Base-by-base conservation (phyloP, 1,140 invertebrate genomes). In the Tetraneura akinire region DNA sequence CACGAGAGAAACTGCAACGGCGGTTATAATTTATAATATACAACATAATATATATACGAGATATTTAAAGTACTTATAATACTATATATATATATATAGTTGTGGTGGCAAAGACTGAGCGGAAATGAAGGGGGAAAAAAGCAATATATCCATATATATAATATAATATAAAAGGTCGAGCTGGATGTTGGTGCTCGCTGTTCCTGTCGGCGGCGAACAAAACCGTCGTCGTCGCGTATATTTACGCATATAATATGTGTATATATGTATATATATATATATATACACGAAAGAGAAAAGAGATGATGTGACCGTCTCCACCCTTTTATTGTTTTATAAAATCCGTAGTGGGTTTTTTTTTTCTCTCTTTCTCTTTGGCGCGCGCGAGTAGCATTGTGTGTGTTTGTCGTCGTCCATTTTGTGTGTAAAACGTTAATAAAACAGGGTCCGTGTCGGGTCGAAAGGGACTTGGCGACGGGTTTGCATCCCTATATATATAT, bases 401-500 rank as follows among this genome's bases (percentile, higher is more conserved):
- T 45, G 37, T 45, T 11, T 8, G 51, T n/a, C 18, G 68, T 71
- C 68, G 23, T 71, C 45, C 68, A 21, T 71, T 71, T 51, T 51
- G 68, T 71, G 51, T 53, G 68, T 71, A 71, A 71, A 71, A 71
- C 68, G 68, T 71, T 71, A 71, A 49, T 71, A 71, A 53, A 71
- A 49, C 68, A 51, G 68, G 45, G 66, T 47, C 21, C 18, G 64
- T n/a, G 66, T 32, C 57, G 57, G 60, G 29, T 32, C 16, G 26
- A 68, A 62, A 62, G 60, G 26, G 29, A 32, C 57, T 60, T 64
- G 32, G 37, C 32, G 10, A n/a, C n/a, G 32, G 32, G 32, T 42
- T 32, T 14, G 23, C 21, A 13, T 57, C 10, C 11, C 14, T 5
- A 51, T 51, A 51, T 18, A 51, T 18, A 18, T 18, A 51, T 51